Conservation (phyloP, 2,888 invertebrate genomes). For the Siphlonurus alternatus region DNA sequence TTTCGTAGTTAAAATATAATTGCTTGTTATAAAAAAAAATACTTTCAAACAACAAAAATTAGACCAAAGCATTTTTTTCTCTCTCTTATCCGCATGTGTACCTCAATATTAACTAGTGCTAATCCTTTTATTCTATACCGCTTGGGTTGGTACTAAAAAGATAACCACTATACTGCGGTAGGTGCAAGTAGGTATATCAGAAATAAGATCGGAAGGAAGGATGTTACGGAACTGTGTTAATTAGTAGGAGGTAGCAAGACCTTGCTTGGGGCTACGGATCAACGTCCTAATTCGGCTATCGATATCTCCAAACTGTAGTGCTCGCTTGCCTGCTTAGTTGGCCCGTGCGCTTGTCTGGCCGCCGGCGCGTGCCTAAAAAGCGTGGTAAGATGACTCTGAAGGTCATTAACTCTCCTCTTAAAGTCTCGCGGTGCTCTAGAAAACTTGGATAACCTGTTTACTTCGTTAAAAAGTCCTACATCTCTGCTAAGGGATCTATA, state of each 20-base stretch:
- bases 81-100: too few species aligned
- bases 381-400: neutral
- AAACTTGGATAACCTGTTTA: neutral
- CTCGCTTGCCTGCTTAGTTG: too few species aligned
- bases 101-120: neutral
- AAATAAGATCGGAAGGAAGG: neutral
- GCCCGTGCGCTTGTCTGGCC: neutral
- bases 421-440: neutral
- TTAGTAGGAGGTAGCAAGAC: too few species aligned
- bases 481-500: too few species aligned
- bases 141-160: too few species aligned
- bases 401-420: neutral
- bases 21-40: too few species aligned
- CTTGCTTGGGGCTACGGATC: neutral
- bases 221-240: neutral
- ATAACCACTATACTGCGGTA: too few species aligned
- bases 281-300: neutral
- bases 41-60: too few species aligned
- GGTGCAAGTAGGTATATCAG: neutral
- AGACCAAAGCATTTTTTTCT: too few species aligned
- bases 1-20: too few species aligned
- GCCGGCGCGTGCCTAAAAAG: constrained; percentile 3
- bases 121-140: too few species aligned
- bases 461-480: neutral
- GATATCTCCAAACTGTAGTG: too few species aligned